These are phyloP conservation scores for Microchirus variegatus DNA, from an alignment of 2,797 vertebrate species.

Conservation along the genomic window DNA sequence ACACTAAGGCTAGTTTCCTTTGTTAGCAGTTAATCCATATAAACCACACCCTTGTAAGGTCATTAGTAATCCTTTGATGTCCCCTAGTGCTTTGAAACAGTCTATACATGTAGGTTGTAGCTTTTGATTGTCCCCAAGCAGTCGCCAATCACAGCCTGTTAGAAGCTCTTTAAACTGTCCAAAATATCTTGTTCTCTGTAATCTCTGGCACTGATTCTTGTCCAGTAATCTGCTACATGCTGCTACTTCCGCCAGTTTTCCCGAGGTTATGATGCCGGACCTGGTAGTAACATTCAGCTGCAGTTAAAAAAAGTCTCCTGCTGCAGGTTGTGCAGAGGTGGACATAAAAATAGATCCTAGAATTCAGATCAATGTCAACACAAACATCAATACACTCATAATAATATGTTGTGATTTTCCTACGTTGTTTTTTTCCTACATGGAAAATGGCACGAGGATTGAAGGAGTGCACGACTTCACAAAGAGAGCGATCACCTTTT, in stretches of 20 bases:
- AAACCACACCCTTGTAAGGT: neutral
- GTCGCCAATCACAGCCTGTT: slow-evolving; percentile 4
- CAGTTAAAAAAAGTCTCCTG: neutral
- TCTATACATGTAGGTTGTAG: neutral
- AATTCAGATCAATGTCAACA: neutral
- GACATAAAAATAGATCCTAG: neutral
- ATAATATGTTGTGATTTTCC: neutral
- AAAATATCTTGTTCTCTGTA: too few relatives aligned
- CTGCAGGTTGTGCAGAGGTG: neutral
- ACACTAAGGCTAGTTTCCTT: neutral
- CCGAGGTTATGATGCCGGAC: neutral
- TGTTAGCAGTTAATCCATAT: slow-evolving; percentile 1
- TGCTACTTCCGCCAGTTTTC: neutral
- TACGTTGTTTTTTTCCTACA: neutral
- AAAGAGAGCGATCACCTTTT: neutral
- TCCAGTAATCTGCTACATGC: neutral
- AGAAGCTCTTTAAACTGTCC: neutral
- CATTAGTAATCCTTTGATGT: slow-evolving; percentile 6
- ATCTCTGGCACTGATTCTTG: neutral
- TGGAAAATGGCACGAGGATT: neutral
- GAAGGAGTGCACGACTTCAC: neutral
- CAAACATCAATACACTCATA: neutral
- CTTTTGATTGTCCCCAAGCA: slow-evolving; percentile 9
- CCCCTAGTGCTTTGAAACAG: neutral
- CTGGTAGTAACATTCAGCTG: slow-evolving; percentile 3